Conservation (phyloP, 2,113 vertebrate genomes). For the Leiothrix lutea region DNA sequence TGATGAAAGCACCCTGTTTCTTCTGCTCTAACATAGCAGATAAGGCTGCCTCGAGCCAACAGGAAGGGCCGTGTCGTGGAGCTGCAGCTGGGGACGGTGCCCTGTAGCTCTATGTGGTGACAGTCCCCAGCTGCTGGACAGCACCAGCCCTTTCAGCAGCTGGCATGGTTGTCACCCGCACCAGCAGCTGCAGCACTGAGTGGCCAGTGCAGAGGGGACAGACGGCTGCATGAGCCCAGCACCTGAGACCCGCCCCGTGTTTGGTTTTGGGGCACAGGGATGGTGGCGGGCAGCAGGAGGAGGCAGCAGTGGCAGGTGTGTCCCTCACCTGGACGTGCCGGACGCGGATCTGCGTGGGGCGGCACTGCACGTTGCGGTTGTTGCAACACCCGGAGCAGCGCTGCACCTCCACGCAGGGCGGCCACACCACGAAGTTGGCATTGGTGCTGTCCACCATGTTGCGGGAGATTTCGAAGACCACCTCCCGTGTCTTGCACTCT, state of each 20-base stretch:
- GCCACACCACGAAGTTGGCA: slow-evolving; percentile 92
- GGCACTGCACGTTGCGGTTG: slow-evolving; percentile 80
- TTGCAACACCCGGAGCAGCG: slow-evolving; percentile 96
- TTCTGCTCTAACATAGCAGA: not conserved
- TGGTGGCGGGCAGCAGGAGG: not conserved
- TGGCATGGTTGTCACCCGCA: accelerated
- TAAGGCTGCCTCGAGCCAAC: accelerated
- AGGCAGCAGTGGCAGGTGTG: accelerated
- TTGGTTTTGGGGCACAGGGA: not conserved
- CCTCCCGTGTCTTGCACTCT: slow-evolving; percentile 86
- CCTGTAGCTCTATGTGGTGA: not conserved
- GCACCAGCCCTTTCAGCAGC: not conserved
- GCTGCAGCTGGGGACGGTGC: not conserved
- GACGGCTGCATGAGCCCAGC: not conserved
- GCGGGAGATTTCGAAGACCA: slow-evolving; percentile 90
- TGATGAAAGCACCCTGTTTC: accelerated
- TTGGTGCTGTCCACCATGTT: slow-evolving; percentile 88
- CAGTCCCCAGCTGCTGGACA: slow-evolving; percentile 12
- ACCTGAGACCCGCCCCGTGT: accelerated
- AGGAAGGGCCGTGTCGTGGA: accelerated
- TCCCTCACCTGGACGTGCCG: slow-evolving; percentile 81
- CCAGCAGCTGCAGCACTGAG: accelerated
- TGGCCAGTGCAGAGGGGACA: not conserved
- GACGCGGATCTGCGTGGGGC: slow-evolving; percentile 77
- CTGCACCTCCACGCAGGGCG: slow-evolving; percentile 92